Base-by-base conservation (phyloP, 2,888 invertebrate species). In the Portevinia maculata region DNA sequence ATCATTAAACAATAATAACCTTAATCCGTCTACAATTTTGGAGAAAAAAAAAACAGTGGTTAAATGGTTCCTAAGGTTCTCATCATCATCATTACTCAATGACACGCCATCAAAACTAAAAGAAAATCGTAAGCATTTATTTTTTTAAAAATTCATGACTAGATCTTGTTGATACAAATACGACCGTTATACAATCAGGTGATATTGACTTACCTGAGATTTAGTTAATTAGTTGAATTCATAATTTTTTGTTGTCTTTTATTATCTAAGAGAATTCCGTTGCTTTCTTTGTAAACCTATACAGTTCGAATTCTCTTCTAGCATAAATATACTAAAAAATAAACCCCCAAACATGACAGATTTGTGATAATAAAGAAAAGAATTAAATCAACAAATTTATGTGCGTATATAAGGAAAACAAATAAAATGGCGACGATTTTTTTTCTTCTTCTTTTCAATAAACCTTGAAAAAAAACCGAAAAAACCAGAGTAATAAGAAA, bases 41-140 rank as follows among this genome's bases (percentile, higher is more conserved):
- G 9, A 48, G 39, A 7, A 46, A 44, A 52, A 4, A 32, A 70
- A 65, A 41, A 24, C 24, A 52, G 48, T 73, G 67, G 73, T 60
- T 67, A 44, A 79, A 79, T 73, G 67, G 79, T 79, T 79, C 79
- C 79, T 79, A 79, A 67, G 73, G 73, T 79, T 79, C 39, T 62
- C 73, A 55, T 55, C 19, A 50, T 59, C 30, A 78, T 34, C 34
- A 50, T 64, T 37, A 19, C 28, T 50, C 32, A 21, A 48, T 34
- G 37, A 46, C 39, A 48, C 15, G 34, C 19, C 30, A 44, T 44
- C 32, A 44, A 39, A 44, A 19, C 9, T 3, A 44, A 9, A 44
- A 44, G 17, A 62, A 48, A 48, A 37, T 28, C 50, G 5, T 48
- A 62, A 62, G 60, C 60, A 62, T 62, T 48, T 62, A 60, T 46